phyloP scores from a whole-genome alignment of 2,888 invertebrate genomes.

The Lymantria dispar region DNA sequence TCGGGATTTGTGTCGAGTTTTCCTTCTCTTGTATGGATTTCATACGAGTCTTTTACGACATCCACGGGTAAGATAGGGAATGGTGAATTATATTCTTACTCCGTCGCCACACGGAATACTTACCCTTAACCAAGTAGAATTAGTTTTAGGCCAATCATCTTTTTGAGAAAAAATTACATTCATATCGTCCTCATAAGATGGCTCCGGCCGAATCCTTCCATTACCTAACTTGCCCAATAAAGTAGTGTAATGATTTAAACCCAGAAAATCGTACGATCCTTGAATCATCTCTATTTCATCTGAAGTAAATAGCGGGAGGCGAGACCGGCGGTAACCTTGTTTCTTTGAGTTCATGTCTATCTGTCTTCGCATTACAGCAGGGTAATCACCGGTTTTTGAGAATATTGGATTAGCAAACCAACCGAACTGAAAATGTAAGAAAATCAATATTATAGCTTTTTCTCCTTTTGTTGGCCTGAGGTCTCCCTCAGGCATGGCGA shows the following conservation, averaged over 20 bases:
- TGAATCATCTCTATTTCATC: conserved; percentile 83
- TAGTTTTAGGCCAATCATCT: conserved; percentile 72
- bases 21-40: no score
- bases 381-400: conserved; percentile 84
- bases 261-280: conserved; percentile 87
- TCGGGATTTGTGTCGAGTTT: no score
- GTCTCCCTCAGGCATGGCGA: no score
- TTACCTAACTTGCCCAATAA: conserved; percentile 58
- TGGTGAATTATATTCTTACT: no score
- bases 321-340: conserved; percentile 82
- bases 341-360: conserved; percentile 80
- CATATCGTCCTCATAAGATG: conserved; percentile 65
- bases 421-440: conserved; percentile 71
- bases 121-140: conserved; percentile 78
- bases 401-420: conserved; percentile 87
- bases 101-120: conserved; percentile 15
- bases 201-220: conserved; percentile 38
- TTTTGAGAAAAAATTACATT: conserved; percentile 59
- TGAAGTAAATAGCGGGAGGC: conserved; percentile 83
- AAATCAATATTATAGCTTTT: neutral
- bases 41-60: no score
- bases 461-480: no score
- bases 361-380: conserved; percentile 83
- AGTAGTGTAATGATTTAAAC: conserved; percentile 88
- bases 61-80: no score